Evolutionary conservation across 2,113 vertebrate genomes (phyloP), one percentile per base, ranked within the genome.

Genomic region (Anser cygnoides): DNA sequence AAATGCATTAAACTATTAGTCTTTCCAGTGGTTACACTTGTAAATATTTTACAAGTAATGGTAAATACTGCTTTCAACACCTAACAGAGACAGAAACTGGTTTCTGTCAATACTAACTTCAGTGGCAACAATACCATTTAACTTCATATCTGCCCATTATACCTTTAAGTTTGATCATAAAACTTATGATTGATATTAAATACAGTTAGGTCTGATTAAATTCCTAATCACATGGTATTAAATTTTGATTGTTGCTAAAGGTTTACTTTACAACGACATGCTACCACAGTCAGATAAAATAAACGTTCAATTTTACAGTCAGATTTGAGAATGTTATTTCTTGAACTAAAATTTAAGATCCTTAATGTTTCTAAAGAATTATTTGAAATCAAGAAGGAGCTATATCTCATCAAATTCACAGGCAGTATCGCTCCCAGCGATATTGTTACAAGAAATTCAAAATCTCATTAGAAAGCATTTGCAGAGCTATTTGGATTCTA

Each of bases 391-490:
- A 85, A 65, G 41, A 33, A 65, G 57, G 29, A 46, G 29, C 37
- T 83, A 11, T 19, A 90, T 11, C 6, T 28, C 16, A 54, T 16
- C 3, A 86, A 92, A 86, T 44, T 68, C 54, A 67, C 8, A 86
- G 63, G 37, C 20, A 44, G 73, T 31, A 80, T 35, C 71, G 5
- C 43, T 94, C 86, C 79, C 86, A 74, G 58, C 14, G 26, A 66
- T 74, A 75, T 50, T 81, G 50, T 61, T 80, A 12, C 13, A 46
- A 77, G 50, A 84, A 90, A 41, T 86, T 93, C 2, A 92, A 87
- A 93, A 93, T 68, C 91, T 91, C 79, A 65, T 93, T 84, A 91
- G 44, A 89, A 93, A 75, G 54, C 37, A 75, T 26, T 91, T 95
- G 28, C 20, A 65, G 2, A 1, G 61, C 20, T 87, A n/a, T 82